Percentiles rank a stretch among this genome's conserved stretches.
These are phyloP conservation scores for Macrophya alboannulata DNA, from an alignment of 2,888 invertebrate species.

Conservation along the genomic window DNA sequence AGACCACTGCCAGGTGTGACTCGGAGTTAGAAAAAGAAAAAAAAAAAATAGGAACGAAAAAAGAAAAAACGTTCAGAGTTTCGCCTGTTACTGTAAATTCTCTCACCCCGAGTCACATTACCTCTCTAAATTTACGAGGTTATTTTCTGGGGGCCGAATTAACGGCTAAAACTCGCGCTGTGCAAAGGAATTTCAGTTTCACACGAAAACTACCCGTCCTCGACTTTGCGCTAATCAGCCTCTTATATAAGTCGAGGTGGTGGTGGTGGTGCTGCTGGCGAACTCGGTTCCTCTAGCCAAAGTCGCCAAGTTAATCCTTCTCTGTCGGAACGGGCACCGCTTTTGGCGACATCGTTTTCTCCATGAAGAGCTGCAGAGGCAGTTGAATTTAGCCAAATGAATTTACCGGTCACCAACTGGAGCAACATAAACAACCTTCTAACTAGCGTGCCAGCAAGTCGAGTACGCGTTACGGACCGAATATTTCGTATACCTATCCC, in stretches of 20 bases:
- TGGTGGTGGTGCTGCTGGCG: background rate
- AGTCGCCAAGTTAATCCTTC: slow-evolving; percentile 32
- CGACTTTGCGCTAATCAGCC: slow-evolving; percentile 45
- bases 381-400: slow-evolving; percentile 67
- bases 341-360: slow-evolving; percentile 41
- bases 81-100: background rate
- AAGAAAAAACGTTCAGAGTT: background rate
- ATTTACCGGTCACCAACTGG: slow-evolving; percentile 62
- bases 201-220: slow-evolving; percentile 38
- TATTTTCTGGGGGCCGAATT: slow-evolving; percentile 5
- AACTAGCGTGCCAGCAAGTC: slow-evolving; percentile 29
- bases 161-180: slow-evolving; percentile 19
- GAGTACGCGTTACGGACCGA: slow-evolving; percentile 21
- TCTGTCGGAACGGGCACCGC: background rate
- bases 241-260: slow-evolving; percentile 40
- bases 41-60: background rate
- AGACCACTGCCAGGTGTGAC: background rate
- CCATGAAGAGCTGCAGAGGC: slow-evolving; percentile 38
- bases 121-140: slow-evolving; percentile 35
- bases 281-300: slow-evolving; percentile 14
- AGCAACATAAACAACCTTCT: slow-evolving; percentile 35
- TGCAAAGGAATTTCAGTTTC: slow-evolving; percentile 43
- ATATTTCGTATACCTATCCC: background rate
- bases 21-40: background rate
- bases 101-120: slow-evolving; percentile 14